Conservation (phyloP, 1,140 invertebrate genomes). For the Araneus ventricosus region DNA sequence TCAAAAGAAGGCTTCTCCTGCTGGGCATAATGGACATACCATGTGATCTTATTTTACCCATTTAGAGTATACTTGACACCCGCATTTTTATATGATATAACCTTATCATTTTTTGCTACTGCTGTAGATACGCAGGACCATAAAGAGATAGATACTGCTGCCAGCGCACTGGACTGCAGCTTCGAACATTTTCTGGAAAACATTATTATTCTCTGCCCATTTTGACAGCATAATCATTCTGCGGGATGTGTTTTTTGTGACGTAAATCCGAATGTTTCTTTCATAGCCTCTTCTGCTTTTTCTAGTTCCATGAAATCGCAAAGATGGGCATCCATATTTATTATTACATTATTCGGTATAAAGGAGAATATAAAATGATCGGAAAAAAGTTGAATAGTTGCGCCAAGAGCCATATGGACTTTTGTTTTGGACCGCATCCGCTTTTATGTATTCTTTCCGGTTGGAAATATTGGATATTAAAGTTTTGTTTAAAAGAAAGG, state of each 20-base stretch:
- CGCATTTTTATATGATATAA: not conserved
- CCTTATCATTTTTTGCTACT: not conserved
- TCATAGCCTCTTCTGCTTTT: not conserved
- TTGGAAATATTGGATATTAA: not conserved
- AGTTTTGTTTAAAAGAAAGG: not conserved
- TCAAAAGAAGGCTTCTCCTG: not conserved
- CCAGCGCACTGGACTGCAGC: not conserved
- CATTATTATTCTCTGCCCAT: constrained; percentile 23
- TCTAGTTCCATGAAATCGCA: not conserved
- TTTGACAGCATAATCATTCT: constrained; percentile 37
- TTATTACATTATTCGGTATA: constrained; percentile 13
- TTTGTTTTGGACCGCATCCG: not conserved
- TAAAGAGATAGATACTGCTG: not conserved
- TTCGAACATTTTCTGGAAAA: not conserved
- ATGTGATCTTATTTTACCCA: constrained; percentile 3
- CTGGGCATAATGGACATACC: not conserved
- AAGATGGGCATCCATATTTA: constrained; percentile 27
- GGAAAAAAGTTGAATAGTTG: not conserved
- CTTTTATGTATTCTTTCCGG: not conserved
- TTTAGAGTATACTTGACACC: not conserved
- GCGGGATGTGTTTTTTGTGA: constrained; percentile 2
- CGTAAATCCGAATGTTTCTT: constrained; percentile 8
- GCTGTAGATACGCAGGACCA: not conserved
- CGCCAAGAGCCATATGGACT: not conserved
- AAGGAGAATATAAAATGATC: not conserved